Percentiles rank a stretch among this genome's conserved stretches.
Conservation (phyloP, 2,797 vertebrate genomes). For the Catostomus latipinnis region DNA sequence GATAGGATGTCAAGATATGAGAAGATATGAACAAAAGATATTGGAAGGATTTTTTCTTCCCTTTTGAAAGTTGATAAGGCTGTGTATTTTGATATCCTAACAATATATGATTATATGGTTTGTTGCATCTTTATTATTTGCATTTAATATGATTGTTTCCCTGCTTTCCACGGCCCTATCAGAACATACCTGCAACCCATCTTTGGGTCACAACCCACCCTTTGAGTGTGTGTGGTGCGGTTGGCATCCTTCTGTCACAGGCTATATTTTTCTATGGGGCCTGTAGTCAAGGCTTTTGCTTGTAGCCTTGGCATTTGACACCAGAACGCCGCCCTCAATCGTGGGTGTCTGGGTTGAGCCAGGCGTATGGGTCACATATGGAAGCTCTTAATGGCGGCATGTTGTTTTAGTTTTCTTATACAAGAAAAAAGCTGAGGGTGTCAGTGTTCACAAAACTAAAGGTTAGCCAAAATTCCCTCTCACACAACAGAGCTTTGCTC, state of each 20-base stretch:
- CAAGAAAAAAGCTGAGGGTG: slow-evolving; percentile 67
- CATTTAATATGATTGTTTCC: neutral
- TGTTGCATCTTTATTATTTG: neutral
- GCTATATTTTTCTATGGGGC: neutral
- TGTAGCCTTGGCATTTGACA: slow-evolving; percentile 33
- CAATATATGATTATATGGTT: too few relatives aligned
- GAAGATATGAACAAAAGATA: too few relatives aligned
- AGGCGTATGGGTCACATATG: slow-evolving; percentile 74
- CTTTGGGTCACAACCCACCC: too few relatives aligned
- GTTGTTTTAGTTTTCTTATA: slow-evolving; percentile 74
- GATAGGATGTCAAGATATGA: too few relatives aligned
- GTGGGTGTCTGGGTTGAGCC: slow-evolving; percentile 57
- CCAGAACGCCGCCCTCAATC: slow-evolving; percentile 27
- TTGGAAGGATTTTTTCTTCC: too few relatives aligned
- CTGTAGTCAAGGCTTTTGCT: slow-evolving; percentile 25
- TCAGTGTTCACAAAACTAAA: slow-evolving; percentile 66
- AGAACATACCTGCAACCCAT: too few relatives aligned
- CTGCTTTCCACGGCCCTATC: too few relatives aligned
- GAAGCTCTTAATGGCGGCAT: slow-evolving; percentile 76
- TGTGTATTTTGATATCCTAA: too few relatives aligned
- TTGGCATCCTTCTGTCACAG: neutral
- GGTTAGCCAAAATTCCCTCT: slow-evolving; percentile 60
- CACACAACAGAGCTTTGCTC: slow-evolving; percentile 35
- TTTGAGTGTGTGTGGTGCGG: neutral
- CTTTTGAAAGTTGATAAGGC: too few relatives aligned